phyloP scores from a whole-genome alignment of 2,797 vertebrate genomes.

The Hafferia zeledoni region DNA sequence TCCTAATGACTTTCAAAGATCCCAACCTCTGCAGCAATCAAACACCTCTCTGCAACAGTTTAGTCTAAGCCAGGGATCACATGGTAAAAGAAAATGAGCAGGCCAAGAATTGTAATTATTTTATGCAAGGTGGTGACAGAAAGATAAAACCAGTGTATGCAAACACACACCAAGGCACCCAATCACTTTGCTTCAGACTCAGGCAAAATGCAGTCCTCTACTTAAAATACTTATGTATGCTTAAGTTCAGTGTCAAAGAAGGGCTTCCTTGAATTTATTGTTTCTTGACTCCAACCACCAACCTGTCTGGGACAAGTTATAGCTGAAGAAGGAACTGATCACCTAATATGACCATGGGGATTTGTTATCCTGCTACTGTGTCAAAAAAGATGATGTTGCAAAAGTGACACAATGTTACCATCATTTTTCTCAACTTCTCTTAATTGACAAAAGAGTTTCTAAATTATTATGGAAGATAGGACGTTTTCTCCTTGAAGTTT shows the following conservation, averaged over 20 bases:
- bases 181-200: background rate
- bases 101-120: background rate
- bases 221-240: background rate
- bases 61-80: background rate
- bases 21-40: background rate
- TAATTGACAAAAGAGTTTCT: background rate
- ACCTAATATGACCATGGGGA: rapidly evolving
- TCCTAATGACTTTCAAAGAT: slow-evolving; percentile 47
- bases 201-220: background rate
- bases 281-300: background rate
- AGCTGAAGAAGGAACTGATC: background rate
- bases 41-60: background rate
- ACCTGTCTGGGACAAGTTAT: background rate
- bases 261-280: background rate
- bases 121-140: background rate
- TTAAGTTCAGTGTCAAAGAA: background rate
- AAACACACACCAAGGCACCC: background rate
- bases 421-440: background rate
- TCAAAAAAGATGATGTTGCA: background rate
- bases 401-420: background rate
- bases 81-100: background rate
- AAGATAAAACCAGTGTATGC: background rate
- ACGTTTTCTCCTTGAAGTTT: background rate
- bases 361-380: background rate
- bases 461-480: background rate